Percentiles rank a stretch among this genome's conserved stretches.
phyloP scores from a whole-genome alignment of 2,113 vertebrate species.

The Capricornis sumatraensis region DNA sequence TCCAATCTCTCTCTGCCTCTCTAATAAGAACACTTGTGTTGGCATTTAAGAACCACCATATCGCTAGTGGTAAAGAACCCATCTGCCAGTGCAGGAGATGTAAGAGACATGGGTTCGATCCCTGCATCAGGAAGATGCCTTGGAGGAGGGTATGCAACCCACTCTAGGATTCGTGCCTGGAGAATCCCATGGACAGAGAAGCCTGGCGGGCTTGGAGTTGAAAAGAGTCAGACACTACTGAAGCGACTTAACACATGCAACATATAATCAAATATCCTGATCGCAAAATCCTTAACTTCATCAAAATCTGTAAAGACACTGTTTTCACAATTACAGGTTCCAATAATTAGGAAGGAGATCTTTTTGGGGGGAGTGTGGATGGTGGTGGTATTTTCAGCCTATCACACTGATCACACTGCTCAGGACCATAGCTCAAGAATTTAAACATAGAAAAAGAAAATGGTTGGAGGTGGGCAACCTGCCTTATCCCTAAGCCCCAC shows the following conservation, averaged over 20 bases:
- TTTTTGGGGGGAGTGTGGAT: accelerated
- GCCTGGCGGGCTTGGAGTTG: background rate
- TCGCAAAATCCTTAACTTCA: background rate
- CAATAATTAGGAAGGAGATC: background rate
- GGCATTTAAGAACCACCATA: background rate
- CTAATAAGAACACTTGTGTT: background rate
- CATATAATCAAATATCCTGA: background rate
- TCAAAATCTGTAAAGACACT: background rate
- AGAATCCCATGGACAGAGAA: too few species aligned
- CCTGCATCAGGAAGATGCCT: background rate
- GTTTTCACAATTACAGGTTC: background rate
- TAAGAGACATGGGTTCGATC: background rate
- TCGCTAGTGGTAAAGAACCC: background rate
- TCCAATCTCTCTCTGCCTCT: background rate
- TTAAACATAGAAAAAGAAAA: background rate
- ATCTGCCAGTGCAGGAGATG: background rate
- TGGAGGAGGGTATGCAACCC: too few species aligned
- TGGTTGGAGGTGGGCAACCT: background rate
- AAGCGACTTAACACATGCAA: background rate
- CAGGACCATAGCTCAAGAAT: constrained; percentile 1
- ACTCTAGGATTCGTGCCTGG: too few species aligned
- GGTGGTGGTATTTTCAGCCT: background rate
- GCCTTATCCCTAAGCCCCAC: background rate
- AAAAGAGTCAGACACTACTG: background rate
- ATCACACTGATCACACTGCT: background rate